These are phyloP conservation scores for Athalia rosae DNA, from an alignment of 2,888 invertebrate genomes.

Conservation along the genomic window DNA sequence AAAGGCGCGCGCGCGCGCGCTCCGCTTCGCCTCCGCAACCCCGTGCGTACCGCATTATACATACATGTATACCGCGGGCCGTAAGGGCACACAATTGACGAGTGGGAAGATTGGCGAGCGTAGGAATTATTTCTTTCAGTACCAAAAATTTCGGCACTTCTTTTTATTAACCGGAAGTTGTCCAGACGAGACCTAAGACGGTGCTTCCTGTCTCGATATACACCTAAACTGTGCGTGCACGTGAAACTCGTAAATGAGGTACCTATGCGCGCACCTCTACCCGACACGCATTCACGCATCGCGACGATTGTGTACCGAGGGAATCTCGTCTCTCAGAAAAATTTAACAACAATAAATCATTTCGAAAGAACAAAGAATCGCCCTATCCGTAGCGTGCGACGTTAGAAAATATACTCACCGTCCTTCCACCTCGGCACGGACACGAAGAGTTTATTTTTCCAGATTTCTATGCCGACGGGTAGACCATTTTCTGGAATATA, in stretches of 20 bases:
- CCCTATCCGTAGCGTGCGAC: too few species aligned
- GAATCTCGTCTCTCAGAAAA: too few species aligned
- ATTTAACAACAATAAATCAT: too few species aligned
- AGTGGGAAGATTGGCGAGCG: slow-evolving; percentile 41
- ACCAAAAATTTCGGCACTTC: slow-evolving; percentile 50
- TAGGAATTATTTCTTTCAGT: slow-evolving; percentile 33
- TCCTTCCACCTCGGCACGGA: slow-evolving; percentile 87
- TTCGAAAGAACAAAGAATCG: too few species aligned
- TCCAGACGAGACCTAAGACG: slow-evolving; percentile 65
- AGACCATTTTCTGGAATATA: slow-evolving; percentile 86
- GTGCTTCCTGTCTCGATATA: slow-evolving; percentile 19
- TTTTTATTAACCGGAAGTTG: slow-evolving; percentile 67
- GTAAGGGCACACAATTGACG: slow-evolving; percentile 9
- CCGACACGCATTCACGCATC: too few species aligned
- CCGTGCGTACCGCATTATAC: slow-evolving; percentile 1
- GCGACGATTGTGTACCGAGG: too few species aligned
- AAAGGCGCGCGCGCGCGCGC: slow-evolving; percentile 23
- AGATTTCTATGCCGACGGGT: slow-evolving; percentile 89
- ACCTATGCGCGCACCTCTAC: background rate
- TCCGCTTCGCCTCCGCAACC: background rate
- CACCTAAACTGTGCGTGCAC: slow-evolving; percentile 14
- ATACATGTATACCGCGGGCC: too few species aligned
- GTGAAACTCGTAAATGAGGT: background rate
- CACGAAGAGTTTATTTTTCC: slow-evolving; percentile 88
- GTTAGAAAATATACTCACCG: slow-evolving; percentile 76